These are phyloP conservation scores for Datnioides undecimradiatus DNA, from an alignment of 2,113 vertebrate genomes.

Conservation along the genomic window DNA sequence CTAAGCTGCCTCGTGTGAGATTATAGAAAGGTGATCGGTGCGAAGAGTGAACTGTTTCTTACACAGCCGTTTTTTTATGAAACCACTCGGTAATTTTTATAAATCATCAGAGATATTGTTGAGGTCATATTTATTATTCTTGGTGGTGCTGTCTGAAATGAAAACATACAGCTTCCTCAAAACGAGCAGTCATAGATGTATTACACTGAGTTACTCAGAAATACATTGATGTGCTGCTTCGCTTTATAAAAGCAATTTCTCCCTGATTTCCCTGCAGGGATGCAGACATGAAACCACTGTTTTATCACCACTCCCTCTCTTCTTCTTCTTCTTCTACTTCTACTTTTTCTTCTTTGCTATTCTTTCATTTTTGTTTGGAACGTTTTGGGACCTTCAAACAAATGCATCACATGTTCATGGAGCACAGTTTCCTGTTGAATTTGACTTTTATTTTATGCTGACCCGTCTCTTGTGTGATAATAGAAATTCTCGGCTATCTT, in stretches of 20 bases:
- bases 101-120: constrained; percentile 27
- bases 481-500: constrained; percentile 59
- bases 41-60: constrained; percentile 21
- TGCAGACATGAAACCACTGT: constrained; percentile 50
- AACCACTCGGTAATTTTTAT: constrained; percentile 7
- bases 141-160: constrained; percentile 16
- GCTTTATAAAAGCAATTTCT: constrained; percentile 58
- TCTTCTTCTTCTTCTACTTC: constrained; percentile 3
- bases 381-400: constrained; percentile 52
- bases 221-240: constrained; percentile 30
- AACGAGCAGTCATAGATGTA: constrained; percentile 36
- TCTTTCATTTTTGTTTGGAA: constrained; percentile 47
- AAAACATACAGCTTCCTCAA: constrained; percentile 11
- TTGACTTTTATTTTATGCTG: constrained; percentile 63
- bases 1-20: constrained; percentile 11
- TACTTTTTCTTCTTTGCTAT: constrained; percentile 13
- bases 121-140: constrained; percentile 18
- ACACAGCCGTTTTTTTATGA: background rate
- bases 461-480: constrained; percentile 69
- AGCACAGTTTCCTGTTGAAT: constrained; percentile 30
- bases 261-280: constrained; percentile 58
- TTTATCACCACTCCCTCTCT: constrained; percentile 39
- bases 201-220: constrained; percentile 38
- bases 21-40: constrained; percentile 16
- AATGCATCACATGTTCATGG: constrained; percentile 45